Percentiles rank a stretch among this genome's conserved stretches.
These are phyloP conservation scores for Phaedon cochleariae DNA, from an alignment of 2,888 invertebrate species.

Conservation along the genomic window DNA sequence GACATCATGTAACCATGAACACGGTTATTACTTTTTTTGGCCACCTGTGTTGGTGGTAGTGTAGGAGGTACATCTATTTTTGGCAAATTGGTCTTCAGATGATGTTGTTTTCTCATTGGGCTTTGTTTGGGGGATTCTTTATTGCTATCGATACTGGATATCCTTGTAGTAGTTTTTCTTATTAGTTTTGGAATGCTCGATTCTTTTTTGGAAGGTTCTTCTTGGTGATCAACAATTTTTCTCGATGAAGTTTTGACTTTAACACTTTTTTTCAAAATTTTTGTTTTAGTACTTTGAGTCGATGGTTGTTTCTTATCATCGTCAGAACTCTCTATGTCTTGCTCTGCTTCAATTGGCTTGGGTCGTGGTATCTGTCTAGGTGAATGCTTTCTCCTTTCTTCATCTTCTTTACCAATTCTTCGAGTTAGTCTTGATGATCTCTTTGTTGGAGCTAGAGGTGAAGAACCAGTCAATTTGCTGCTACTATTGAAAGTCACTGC, in stretches of 20 bases:
- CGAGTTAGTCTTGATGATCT: conserved; percentile 26
- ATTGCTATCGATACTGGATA: conserved; percentile 20
- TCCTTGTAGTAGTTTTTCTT: conserved; percentile 13
- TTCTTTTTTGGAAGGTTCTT: conserved; percentile 1
- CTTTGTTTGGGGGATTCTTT: conserved; percentile 24
- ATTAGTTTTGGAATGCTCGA: conserved; percentile 13
- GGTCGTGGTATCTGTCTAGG: conserved; percentile 24
- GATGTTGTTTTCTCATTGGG: conserved; percentile 28
- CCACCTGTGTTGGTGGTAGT: conserved; percentile 31
- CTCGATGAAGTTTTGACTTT: not conserved
- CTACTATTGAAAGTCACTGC: conserved; percentile 56
- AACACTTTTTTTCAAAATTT: conserved; percentile 27
- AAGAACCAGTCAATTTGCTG: not conserved
- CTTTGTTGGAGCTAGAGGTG: not conserved
- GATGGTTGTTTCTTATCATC: conserved; percentile 48
- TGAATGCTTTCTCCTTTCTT: conserved; percentile 23
- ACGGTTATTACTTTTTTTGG: conserved; percentile 51
- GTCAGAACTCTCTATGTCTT: conserved; percentile 56
- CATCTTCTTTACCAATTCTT: conserved; percentile 25
- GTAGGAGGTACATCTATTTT: conserved; percentile 25
- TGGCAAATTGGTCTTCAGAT: conserved; percentile 35
- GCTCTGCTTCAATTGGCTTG: conserved; percentile 20
- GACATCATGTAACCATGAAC: conserved; percentile 69
- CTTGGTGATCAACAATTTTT: not conserved
- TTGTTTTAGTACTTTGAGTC: conserved; percentile 31